These are phyloP conservation scores for Galemys pyrenaicus DNA, from an alignment of 2,113 vertebrate species.

Conservation along the genomic window DNA sequence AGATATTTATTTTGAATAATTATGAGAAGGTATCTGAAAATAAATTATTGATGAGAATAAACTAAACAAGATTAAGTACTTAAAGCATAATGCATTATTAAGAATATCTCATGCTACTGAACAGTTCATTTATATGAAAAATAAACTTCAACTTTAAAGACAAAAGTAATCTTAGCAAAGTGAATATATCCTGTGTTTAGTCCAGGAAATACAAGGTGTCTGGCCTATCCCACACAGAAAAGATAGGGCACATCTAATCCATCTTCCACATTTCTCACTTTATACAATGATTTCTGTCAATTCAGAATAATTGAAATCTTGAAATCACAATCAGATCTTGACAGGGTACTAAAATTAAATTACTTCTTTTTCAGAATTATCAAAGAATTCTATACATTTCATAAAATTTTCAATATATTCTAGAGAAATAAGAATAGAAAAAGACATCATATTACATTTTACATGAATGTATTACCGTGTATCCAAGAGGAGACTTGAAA, in stretches of 20 bases:
- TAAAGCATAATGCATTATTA: no score
- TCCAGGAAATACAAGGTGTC: neutral
- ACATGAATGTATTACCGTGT: conserved; percentile 6
- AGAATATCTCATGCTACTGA: neutral
- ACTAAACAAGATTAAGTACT: neutral
- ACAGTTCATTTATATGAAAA: neutral
- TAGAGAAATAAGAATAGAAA: neutral
- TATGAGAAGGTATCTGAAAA: neutral
- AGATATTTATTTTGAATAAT: neutral
- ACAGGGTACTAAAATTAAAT: no score
- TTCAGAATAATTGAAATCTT: neutral
- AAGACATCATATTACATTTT: neutral
- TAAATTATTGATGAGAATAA: neutral
- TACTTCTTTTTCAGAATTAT: no score
- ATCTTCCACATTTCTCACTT: neutral
- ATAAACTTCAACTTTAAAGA: neutral
- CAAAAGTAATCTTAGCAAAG: neutral
- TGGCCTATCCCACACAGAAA: neutral
- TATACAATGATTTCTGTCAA: neutral
- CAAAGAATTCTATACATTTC: neutral
- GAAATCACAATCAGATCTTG: neutral
- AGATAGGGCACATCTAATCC: neutral
- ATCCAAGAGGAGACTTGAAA: neutral
- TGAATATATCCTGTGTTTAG: neutral
- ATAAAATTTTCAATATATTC: neutral